Percentiles rank a stretch among this genome's conserved stretches.
Conservation (phyloP, 2,113 vertebrate species). For the Hipposideros armiger region DNA sequence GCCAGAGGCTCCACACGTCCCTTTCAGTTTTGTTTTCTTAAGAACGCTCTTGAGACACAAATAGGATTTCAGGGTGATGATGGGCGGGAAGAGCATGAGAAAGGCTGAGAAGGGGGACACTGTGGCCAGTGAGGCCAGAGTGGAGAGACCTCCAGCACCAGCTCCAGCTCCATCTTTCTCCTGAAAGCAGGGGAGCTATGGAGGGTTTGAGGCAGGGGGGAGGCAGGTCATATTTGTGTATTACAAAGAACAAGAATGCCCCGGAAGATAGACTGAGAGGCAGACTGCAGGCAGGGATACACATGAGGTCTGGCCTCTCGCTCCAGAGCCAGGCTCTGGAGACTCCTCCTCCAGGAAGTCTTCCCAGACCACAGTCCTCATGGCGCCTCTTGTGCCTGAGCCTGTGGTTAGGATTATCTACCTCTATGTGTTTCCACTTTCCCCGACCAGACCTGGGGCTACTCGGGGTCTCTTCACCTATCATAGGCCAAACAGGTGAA, state of each 20-base stretch:
- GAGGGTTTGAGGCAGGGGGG: neutral
- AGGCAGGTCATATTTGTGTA: neutral
- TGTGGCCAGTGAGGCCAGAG: neutral
- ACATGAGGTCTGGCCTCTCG: neutral
- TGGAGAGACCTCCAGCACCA: neutral
- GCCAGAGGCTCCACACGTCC: neutral
- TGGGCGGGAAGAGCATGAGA: neutral
- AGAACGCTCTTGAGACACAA: neutral
- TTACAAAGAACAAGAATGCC: neutral
- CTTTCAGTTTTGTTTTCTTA: neutral
- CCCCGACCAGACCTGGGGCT: neutral
- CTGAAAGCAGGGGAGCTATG: neutral
- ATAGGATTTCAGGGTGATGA: neutral
- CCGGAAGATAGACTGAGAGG: neutral
- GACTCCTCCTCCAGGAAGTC: neutral
- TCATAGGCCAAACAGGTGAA: neutral
- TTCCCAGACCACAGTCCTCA: neutral
- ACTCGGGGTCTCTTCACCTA: neutral
- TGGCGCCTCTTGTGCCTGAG: neutral
- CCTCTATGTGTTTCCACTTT: neutral
- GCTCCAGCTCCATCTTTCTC: neutral
- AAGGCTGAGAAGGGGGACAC: neutral
- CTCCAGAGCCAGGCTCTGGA: neutral
- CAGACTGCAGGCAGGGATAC: neutral
- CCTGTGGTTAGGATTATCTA: neutral